Percentiles rank a stretch among this genome's conserved stretches.
Conservation (phyloP, 2,888 invertebrate genomes). For the Drosophila borborema region DNA sequence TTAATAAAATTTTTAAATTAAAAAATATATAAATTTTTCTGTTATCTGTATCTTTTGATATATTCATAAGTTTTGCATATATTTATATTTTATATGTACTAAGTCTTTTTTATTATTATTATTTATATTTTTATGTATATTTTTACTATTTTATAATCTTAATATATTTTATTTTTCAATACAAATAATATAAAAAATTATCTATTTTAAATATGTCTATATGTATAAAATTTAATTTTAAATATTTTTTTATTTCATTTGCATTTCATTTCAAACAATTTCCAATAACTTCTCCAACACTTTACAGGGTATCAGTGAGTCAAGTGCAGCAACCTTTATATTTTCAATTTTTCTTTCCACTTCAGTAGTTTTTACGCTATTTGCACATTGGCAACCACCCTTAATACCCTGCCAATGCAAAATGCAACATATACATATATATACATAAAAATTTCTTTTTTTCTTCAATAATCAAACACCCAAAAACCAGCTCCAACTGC, state of each 20-base stretch:
- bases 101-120: no score
- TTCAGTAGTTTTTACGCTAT: conserved; percentile 40
- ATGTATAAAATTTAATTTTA: neutral
- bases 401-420: conserved; percentile 42
- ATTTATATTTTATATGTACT: no score
- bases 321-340: neutral
- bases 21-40: no score
- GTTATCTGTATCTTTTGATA: no score
- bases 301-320: conserved; percentile 10
- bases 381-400: conserved; percentile 36
- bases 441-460: neutral
- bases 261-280: neutral
- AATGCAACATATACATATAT: conserved; percentile 35
- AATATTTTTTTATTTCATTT: neutral
- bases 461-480: conserved; percentile 16
- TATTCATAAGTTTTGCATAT: no score
- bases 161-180: no score
- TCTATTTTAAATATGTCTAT: neutral
- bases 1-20: no score
- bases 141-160: no score
- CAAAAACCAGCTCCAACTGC: neutral
- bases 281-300: neutral
- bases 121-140: no score
- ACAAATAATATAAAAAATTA: no score
- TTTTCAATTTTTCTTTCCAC: conserved; percentile 21